Conservation (phyloP, 2,797 vertebrate genomes). For the Gouania willdenowi region DNA sequence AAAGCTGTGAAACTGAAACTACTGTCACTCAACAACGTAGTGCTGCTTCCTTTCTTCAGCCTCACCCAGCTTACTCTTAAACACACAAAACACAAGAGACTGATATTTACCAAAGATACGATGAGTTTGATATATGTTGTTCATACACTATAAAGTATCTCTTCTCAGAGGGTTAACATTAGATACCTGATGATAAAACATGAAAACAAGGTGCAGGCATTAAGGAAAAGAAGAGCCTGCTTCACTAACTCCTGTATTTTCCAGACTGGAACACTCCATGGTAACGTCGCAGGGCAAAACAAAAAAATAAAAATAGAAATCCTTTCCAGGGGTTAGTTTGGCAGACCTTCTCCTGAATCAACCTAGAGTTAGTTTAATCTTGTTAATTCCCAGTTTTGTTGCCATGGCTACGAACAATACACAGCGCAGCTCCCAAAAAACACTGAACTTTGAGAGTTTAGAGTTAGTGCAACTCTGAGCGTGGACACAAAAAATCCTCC, state of each 20-base stretch:
- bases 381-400: not conserved
- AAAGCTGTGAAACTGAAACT: conserved; percentile 20
- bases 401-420: not conserved
- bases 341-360: not conserved
- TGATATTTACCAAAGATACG: too few species aligned
- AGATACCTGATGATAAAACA: conserved; percentile 6
- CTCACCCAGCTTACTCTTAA: conserved; percentile 15
- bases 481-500: not conserved
- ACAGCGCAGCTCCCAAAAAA: not conserved
- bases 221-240: not conserved
- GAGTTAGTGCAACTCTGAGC: not conserved
- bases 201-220: not conserved
- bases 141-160: too few species aligned
- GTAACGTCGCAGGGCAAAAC: not conserved
- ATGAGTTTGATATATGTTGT: too few species aligned
- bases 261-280: too few species aligned
- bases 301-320: not conserved
- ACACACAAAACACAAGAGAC: not conserved
- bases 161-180: not conserved
- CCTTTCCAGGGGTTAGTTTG: not conserved
- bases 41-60: conserved; percentile 15
- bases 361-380: not conserved
- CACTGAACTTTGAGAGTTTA: not conserved
- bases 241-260: not conserved
- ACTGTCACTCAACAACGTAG: conserved; percentile 46